Evolutionary conservation across 1,140 invertebrate species (phyloP), one percentile per base, ranked within the genome.

Genomic region (Zaprionus capensis): DNA sequence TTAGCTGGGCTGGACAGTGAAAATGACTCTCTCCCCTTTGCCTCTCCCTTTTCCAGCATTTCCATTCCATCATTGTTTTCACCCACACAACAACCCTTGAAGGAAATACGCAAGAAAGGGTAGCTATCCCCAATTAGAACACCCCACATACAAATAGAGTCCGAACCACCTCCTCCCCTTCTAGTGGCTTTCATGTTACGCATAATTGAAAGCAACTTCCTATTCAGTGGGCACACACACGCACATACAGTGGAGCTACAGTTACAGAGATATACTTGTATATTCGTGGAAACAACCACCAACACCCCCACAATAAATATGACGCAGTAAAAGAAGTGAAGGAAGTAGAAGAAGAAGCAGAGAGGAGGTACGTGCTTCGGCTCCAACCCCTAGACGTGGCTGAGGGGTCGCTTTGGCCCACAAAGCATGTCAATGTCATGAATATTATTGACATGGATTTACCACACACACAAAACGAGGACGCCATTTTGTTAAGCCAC

Each of bases 401-500:
- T 58, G 66, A 20, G 44, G 57, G 69, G 44, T 53, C 56, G 65
- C 77, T 67, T 67, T 80, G 83, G 57, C 80, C 76, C 82, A 87
- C 80, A 85, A 85, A 86, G 83, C 82, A 87, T 87, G 83, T 88
- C 83, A 87, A 87, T 87, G 84, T 83, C 84, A 82, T 83, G 83
- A 88, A 87, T 81, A 88, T 88, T 87, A 83, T 87, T 88, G 83
- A 87, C 83, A 88, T 88, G 80, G 78, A 88, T 83, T 87, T 87
- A 58, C 65, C 51, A 22, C 59, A 70, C 31, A 34, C 31, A n/a
- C 51, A 51, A 41, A 11, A 71, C 46, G 26, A 46, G 34, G 64
- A 53, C 69, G 82, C 78, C 74, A 85, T 84, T 62, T 84, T 85
- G 63, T 65, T 69, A 63, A 67, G 66, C 78, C 38, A 57, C 65